Evolutionary conservation across 2,113 vertebrate species (phyloP).

Genomic region (Coturnix japonica): DNA sequence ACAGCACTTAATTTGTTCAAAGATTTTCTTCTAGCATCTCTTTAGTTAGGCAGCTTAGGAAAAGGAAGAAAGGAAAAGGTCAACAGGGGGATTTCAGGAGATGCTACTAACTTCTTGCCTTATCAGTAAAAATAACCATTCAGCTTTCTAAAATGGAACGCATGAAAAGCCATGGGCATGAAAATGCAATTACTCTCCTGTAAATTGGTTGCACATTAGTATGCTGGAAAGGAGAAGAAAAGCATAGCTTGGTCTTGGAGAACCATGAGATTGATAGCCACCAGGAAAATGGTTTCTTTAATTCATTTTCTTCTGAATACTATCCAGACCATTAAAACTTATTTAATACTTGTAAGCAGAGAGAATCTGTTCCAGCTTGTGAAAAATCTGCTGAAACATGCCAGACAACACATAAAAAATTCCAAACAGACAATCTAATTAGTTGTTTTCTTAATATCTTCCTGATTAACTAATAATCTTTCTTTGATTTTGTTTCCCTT

Average conservation of each 20-base stretch:
- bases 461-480: neutral
- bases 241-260: slow-evolving; percentile 18
- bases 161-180: slow-evolving; percentile 43
- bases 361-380: neutral
- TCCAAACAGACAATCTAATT: slow-evolving; percentile 28
- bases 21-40: neutral
- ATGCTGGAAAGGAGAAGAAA: slow-evolving; percentile 45
- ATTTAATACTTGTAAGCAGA: slow-evolving; percentile 30
- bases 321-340: slow-evolving; percentile 53
- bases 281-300: slow-evolving; percentile 65
- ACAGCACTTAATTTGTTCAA: slow-evolving; percentile 25
- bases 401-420: slow-evolving; percentile 10
- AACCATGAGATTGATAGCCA: slow-evolving; percentile 67
- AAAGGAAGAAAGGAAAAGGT: slow-evolving; percentile 38
- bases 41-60: neutral
- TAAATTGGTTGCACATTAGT: slow-evolving; percentile 59
- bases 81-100: slow-evolving; percentile 17
- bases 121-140: slow-evolving; percentile 41
- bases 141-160: slow-evolving; percentile 21
- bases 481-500: neutral
- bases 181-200: slow-evolving; percentile 61
- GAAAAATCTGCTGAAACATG: slow-evolving; percentile 4
- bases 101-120: slow-evolving; percentile 19
- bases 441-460: neutral
- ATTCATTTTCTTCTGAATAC: slow-evolving; percentile 73